Percentiles rank a stretch among this genome's conserved stretches.
Evolutionary conservation across 2,797 vertebrate genomes (phyloP).

Genomic region (Acanthurus tractus): DNA sequence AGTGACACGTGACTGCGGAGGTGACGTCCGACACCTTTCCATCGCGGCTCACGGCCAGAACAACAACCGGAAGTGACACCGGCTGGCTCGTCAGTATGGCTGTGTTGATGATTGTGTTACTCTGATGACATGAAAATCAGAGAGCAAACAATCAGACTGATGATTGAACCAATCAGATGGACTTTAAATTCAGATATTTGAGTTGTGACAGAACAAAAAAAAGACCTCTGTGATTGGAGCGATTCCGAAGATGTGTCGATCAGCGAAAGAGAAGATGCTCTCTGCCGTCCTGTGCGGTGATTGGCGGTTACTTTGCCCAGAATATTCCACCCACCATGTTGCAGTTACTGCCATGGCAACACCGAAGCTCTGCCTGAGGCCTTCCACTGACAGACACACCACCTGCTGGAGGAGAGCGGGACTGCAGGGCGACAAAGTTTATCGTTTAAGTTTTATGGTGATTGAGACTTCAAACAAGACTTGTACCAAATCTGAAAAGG

Average conservation of each 20-base stretch:
- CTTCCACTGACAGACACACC: slow-evolving; percentile 77
- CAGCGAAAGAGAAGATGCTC: slow-evolving; percentile 79
- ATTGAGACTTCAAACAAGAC: no score
- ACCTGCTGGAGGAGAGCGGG: slow-evolving; percentile 68
- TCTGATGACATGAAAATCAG: slow-evolving; percentile 61
- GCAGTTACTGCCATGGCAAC: slow-evolving; percentile 79
- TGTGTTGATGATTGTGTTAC: slow-evolving; percentile 83
- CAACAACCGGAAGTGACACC: slow-evolving; percentile 78
- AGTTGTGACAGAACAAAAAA: not conserved
- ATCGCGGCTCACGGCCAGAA: slow-evolving; percentile 73
- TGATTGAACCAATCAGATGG: not conserved
- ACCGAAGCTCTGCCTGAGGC: slow-evolving; percentile 71
- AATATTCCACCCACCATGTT: slow-evolving; percentile 85
- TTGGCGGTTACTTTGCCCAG: slow-evolving; percentile 29
- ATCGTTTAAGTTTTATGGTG: no score
- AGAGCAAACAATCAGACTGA: slow-evolving; percentile 12
- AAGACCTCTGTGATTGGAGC: slow-evolving; percentile 80
- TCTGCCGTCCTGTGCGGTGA: slow-evolving; percentile 56
- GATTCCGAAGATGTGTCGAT: slow-evolving; percentile 80
- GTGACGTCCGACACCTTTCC: slow-evolving; percentile 82
- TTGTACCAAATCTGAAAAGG: no score
- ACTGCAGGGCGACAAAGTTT: slow-evolving; percentile 56
- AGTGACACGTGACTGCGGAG: slow-evolving; percentile 79
- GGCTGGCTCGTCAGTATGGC: slow-evolving; percentile 81
- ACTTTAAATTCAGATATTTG: not conserved